These are phyloP conservation scores for Bilobella aurantiaca DNA, from an alignment of 1,140 invertebrate genomes.

Conservation along the genomic window DNA sequence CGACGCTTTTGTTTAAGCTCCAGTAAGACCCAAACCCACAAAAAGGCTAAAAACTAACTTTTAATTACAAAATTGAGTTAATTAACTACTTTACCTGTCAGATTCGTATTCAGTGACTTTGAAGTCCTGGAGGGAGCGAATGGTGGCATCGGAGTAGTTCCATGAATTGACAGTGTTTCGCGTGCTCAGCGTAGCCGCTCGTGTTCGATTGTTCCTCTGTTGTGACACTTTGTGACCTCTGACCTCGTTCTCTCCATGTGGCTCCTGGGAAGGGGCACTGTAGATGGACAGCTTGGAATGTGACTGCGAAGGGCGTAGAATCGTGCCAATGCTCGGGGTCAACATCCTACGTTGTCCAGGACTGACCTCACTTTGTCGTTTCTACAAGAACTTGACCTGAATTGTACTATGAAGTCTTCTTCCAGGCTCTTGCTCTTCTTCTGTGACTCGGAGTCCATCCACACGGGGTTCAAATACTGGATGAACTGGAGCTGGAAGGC, in stretches of 20 bases:
- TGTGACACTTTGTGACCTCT: background rate
- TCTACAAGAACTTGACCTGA: background rate
- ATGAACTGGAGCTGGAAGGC: no score
- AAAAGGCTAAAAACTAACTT: no score
- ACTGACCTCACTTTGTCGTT: background rate
- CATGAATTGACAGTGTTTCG: background rate
- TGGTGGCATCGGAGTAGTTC: background rate
- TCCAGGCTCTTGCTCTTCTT: no score
- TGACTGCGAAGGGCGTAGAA: background rate
- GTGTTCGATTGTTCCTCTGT: background rate
- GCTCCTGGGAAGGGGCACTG: background rate
- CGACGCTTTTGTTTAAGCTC: no score
- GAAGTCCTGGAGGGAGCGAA: background rate
- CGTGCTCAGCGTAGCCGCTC: background rate
- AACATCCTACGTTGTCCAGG: background rate
- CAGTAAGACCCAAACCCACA: no score
- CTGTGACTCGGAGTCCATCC: no score
- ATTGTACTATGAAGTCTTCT: no score
- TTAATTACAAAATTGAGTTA: no score
- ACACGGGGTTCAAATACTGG: no score
- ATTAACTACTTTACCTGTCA: slow-evolving; percentile 1
- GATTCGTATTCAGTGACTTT: background rate
- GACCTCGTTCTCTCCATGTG: background rate
- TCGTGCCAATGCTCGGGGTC: background rate
- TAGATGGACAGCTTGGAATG: background rate